A percentile compares a stretch with the other conserved stretches of the same genome.
phyloP scores from a whole-genome alignment of 2,888 invertebrate species.

The Hirtodrosophila cameraria region DNA sequence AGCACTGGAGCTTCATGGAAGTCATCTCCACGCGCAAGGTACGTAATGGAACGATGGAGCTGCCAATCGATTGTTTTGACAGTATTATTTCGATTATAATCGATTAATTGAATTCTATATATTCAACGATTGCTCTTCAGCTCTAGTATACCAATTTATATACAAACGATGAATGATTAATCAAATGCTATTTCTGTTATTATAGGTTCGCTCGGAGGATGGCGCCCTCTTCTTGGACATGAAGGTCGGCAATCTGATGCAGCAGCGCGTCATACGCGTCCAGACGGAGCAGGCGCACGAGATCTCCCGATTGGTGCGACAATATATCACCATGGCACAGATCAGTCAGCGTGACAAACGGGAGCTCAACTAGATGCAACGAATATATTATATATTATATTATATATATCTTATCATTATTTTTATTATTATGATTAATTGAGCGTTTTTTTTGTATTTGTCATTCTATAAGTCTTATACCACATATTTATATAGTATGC shows the following conservation, averaged over 20 bases:
- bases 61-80: too few relatives aligned
- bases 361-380: constrained; percentile 70
- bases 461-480: constrained; percentile 46
- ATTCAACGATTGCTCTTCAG: too few relatives aligned
- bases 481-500: constrained; percentile 19
- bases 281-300: constrained; percentile 99
- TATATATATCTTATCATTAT: constrained; percentile 7
- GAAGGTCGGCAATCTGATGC: constrained; percentile 98
- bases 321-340: constrained; percentile 97
- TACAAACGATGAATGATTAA: background rate
- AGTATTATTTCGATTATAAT: too few relatives aligned
- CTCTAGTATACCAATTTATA: background rate
- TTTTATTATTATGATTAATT: constrained; percentile 16
- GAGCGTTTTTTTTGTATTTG: constrained; percentile 38
- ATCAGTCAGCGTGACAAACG: constrained; percentile 83
- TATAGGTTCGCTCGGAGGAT: constrained; percentile 92
- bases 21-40: constrained; percentile 97
- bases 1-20: constrained; percentile 97
- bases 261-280: constrained; percentile 96
- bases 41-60: constrained; percentile 15
- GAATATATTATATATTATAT: constrained; percentile 41
- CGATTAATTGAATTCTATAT: too few relatives aligned
- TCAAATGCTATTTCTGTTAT: background rate
- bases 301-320: constrained; percentile 96
- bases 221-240: constrained; percentile 96